Evolutionary conservation across 2,113 vertebrate genomes (phyloP).

Genomic region (Origma solitaria): DNA sequence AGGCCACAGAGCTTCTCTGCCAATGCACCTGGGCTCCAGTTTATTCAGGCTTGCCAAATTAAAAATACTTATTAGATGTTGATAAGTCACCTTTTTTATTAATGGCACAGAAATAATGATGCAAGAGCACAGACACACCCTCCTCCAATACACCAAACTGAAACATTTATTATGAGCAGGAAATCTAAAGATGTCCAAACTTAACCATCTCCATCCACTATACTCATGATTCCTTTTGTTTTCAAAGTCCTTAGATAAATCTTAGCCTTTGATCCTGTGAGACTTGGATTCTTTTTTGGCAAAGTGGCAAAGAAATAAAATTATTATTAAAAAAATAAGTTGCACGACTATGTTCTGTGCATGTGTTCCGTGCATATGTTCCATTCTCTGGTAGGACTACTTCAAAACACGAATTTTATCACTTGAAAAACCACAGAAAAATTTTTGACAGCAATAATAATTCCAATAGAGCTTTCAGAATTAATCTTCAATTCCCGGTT

Average conservation of each 20-base stretch:
- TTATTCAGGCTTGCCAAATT: neutral
- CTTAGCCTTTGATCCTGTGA: neutral
- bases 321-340: neutral
- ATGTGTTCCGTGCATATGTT: neutral
- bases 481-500: neutral
- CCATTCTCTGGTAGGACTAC: neutral
- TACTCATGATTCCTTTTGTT: neutral
- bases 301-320: neutral
- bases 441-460: neutral
- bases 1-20: neutral
- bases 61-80: neutral
- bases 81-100: neutral
- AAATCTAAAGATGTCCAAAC: neutral
- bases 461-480: neutral
- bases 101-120: neutral
- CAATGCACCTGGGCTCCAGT: neutral
- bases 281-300: neutral
- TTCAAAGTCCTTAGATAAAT: neutral
- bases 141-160: neutral
- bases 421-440: neutral
- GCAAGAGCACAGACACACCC: neutral
- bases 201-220: neutral
- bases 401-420: neutral
- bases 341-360: neutral
- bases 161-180: neutral